phyloP scores from a whole-genome alignment of 2,888 invertebrate genomes.

The Oxycera nigricornis region DNA sequence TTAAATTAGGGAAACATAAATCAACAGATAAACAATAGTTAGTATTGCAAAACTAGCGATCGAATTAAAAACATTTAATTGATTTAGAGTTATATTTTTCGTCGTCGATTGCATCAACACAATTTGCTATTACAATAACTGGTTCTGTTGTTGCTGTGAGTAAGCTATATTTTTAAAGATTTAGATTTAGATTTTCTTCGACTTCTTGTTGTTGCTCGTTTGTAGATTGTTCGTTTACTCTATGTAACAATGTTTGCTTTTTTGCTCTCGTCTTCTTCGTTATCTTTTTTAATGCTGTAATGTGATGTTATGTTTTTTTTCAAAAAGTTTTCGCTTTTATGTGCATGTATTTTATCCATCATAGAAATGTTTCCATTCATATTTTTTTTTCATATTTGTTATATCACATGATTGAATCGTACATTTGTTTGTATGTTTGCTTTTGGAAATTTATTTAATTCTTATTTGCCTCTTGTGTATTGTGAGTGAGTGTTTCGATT shows the following conservation, averaged over 20 bases:
- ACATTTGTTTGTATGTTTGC: slow-evolving; percentile 3
- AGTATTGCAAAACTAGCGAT: slow-evolving; percentile 4
- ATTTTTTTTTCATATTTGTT: not conserved
- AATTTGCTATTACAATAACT: slow-evolving; percentile 26
- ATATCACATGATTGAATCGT: slow-evolving; percentile 36
- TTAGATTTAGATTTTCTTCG: slow-evolving; percentile 30
- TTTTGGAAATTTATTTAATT: slow-evolving; percentile 5
- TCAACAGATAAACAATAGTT: no score
- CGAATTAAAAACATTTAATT: slow-evolving; percentile 16
- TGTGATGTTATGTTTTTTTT: slow-evolving; percentile 24
- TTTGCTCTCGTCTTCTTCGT: no score
- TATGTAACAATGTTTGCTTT: slow-evolving; percentile 32
- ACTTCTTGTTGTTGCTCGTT: not conserved
- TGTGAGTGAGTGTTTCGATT: not conserved
- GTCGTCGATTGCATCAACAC: not conserved
- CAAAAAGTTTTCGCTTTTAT: not conserved
- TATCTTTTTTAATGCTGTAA: slow-evolving; percentile 16
- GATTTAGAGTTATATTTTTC: not conserved
- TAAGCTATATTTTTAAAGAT: no score
- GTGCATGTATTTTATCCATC: not conserved
- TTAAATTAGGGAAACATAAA: no score
- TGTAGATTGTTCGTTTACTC: slow-evolving; percentile 1
- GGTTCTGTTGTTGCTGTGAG: slow-evolving; percentile 16
- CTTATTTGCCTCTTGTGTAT: slow-evolving; percentile 19
- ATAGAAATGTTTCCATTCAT: slow-evolving; percentile 24